Conservation (phyloP, 1,140 invertebrate species). For the Dinothrombium tinctorium region DNA sequence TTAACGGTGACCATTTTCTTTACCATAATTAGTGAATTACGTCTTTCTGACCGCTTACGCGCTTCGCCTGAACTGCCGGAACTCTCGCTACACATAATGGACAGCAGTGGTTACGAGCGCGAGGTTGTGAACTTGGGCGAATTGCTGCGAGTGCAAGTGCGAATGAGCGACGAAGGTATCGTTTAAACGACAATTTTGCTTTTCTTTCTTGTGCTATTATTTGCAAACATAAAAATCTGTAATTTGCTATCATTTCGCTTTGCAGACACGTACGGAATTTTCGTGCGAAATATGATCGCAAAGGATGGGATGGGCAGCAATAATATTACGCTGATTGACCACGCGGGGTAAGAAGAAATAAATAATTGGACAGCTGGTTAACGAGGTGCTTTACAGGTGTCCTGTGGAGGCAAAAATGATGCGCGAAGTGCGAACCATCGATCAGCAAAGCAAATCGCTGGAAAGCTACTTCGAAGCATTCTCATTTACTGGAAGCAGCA, state of each 20-base stretch:
- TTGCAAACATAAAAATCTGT: too few relatives aligned
- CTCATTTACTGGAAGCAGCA: slow-evolving; percentile 15
- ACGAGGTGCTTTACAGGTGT: too few relatives aligned
- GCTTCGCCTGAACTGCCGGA: slow-evolving; percentile 13
- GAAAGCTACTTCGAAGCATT: slow-evolving; percentile 17
- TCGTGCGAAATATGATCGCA: slow-evolving; percentile 13
- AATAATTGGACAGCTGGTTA: too few relatives aligned
- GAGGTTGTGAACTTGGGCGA: slow-evolving; percentile 16
- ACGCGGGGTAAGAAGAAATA: slow-evolving; percentile 8
- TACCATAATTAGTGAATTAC: not conserved
- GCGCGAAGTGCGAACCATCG: slow-evolving; percentile 15
- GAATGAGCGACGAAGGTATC: slow-evolving; percentile 16
- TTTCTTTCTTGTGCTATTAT: not conserved
- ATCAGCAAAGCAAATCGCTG: slow-evolving; percentile 13
- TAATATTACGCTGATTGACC: slow-evolving; percentile 14
- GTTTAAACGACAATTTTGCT: not conserved
- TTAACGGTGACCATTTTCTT: too few relatives aligned
- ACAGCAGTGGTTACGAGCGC: slow-evolving; percentile 14
- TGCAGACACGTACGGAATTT: slow-evolving; percentile 12
- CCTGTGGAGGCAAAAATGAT: slow-evolving; percentile 17
- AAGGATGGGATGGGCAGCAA: slow-evolving; percentile 9
- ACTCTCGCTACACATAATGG: slow-evolving; percentile 15
- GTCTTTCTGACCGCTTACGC: slow-evolving; percentile 11
- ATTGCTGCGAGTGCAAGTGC: slow-evolving; percentile 15
- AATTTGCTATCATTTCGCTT: too few relatives aligned